phyloP scores from a whole-genome alignment of 2,888 invertebrate genomes.

The Agrochola macilenta region DNA sequence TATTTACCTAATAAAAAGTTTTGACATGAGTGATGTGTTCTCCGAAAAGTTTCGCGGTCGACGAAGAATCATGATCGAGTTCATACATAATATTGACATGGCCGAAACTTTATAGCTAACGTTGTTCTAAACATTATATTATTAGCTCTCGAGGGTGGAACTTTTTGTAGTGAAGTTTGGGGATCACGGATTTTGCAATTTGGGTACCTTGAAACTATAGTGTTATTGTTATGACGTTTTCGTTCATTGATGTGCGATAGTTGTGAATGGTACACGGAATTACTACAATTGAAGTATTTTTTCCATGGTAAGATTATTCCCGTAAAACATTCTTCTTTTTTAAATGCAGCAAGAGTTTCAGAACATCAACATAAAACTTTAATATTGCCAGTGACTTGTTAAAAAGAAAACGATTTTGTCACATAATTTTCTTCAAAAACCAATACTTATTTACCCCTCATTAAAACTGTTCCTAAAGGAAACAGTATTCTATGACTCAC shows the following conservation, averaged over 20 bases:
- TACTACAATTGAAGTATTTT: not conserved
- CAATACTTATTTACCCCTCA: conserved; percentile 32
- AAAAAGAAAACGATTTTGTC: conserved; percentile 13
- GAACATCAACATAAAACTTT: not conserved
- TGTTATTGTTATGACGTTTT: not conserved
- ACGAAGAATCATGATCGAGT: conserved; percentile 63
- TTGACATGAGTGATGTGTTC: conserved; percentile 69
- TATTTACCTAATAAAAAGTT: conserved; percentile 69
- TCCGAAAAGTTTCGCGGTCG: conserved; percentile 59
- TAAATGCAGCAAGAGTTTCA: not conserved
- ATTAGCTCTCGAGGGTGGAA: conserved; percentile 29
- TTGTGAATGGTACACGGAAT: not conserved
- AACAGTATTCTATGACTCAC: conserved; percentile 35
- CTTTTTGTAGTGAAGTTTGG: conserved; percentile 39
- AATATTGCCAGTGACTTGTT: conserved; percentile 1
- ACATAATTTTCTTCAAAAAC: conserved; percentile 19
- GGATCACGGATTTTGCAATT: conserved; percentile 7
- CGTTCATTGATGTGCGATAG: not conserved
- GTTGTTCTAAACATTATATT: conserved; percentile 42
- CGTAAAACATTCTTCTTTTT: not conserved
- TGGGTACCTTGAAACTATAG: not conserved
- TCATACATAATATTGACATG: conserved; percentile 57
- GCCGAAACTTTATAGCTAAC: conserved; percentile 39
- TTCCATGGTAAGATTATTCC: not conserved
- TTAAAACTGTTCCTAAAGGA: conserved; percentile 40